Conservation (phyloP, 2,888 invertebrate species). For the Tenthredo distinguenda region DNA sequence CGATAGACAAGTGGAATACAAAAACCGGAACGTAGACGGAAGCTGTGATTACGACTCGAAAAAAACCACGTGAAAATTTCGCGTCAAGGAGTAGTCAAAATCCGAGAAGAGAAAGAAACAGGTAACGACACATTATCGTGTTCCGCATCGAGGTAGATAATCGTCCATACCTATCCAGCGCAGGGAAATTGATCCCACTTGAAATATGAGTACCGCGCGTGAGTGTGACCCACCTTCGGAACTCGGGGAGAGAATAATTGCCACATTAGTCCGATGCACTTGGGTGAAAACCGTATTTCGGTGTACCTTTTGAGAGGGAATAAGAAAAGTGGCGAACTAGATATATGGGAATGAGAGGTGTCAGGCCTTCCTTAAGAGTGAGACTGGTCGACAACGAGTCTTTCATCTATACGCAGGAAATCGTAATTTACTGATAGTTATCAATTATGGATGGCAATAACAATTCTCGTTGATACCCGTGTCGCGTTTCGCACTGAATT, state of each 20-base stretch:
- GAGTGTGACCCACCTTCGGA: background rate
- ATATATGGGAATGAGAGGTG: conserved; percentile 14
- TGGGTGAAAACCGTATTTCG: background rate
- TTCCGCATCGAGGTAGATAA: background rate
- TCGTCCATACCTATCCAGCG: background rate
- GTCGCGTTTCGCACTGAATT: conserved; percentile 25
- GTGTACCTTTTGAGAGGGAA: background rate
- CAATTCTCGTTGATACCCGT: conserved; percentile 13
- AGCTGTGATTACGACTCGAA: background rate
- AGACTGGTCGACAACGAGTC: background rate
- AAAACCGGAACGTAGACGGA: background rate
- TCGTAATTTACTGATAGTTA: conserved; percentile 27
- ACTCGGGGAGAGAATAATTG: background rate
- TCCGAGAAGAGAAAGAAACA: background rate
- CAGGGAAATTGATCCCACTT: background rate
- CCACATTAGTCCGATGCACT: background rate
- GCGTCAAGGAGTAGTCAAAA: background rate
- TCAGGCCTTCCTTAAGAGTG: background rate
- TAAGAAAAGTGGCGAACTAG: background rate
- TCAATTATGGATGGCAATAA: conserved; percentile 8
- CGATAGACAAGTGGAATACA: background rate
- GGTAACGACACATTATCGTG: background rate
- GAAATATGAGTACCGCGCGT: background rate
- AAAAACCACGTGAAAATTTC: background rate
- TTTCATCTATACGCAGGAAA: conserved; percentile 5